These are phyloP conservation scores for Megalopta genalis DNA, from an alignment of 1,140 invertebrate genomes.

Conservation along the genomic window DNA sequence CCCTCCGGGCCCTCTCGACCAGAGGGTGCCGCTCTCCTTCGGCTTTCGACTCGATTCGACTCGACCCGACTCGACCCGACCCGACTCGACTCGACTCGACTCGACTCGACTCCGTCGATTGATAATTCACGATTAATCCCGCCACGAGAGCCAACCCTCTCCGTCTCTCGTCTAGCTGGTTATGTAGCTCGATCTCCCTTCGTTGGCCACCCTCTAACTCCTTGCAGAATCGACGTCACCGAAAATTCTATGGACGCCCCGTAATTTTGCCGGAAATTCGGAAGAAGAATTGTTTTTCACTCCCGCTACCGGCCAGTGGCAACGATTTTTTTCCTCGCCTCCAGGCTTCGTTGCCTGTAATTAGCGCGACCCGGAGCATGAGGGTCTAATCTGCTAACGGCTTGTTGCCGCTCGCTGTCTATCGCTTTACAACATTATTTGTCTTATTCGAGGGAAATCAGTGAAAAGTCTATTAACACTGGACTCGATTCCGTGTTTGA, in stretches of 20 bases:
- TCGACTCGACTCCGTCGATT: constrained; percentile 58
- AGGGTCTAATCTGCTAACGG: no score
- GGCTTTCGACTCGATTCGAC: constrained; percentile 57
- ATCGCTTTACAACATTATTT: no score
- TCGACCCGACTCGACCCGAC: constrained; percentile 55
- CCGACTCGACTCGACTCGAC: constrained; percentile 46
- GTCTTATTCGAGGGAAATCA: no score
- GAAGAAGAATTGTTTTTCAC: background rate
- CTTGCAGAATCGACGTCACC: constrained; percentile 37
- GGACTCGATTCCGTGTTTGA: no score
- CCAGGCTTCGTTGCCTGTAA: no score
- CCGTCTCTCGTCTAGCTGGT: no score
- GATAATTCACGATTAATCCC: constrained; percentile 67
- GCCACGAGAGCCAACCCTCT: constrained; percentile 28
- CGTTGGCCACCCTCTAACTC: constrained; percentile 7
- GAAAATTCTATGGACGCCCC: constrained; percentile 39
- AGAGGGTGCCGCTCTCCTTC: constrained; percentile 52
- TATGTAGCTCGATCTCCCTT: background rate
- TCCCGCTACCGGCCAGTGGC: no score
- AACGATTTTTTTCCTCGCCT: no score
- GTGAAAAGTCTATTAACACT: no score
- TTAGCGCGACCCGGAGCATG: no score
- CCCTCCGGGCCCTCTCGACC: constrained; percentile 48
- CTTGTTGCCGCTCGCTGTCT: no score
- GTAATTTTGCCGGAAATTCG: constrained; percentile 56